Percentiles rank a stretch among this genome's conserved stretches.
These are phyloP conservation scores for Crocuta crocuta DNA, from an alignment of 2,113 vertebrate genomes.

Conservation along the genomic window DNA sequence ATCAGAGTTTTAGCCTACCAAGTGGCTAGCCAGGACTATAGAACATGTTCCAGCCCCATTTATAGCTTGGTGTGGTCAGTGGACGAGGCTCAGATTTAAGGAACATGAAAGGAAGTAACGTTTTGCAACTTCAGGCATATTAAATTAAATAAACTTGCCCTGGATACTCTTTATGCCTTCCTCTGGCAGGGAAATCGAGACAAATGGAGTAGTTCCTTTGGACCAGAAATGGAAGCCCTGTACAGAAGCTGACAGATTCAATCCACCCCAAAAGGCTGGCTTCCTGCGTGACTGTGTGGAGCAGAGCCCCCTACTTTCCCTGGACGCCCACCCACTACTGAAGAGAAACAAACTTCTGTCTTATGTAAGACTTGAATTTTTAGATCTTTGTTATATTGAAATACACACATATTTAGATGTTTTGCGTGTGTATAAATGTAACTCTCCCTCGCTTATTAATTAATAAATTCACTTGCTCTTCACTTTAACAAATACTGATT, in stretches of 20 bases:
- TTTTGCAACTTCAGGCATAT: neutral
- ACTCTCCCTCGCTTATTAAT: neutral
- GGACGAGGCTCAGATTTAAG: neutral
- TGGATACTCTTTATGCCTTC: neutral
- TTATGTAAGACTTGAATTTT: neutral
- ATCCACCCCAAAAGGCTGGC: neutral
- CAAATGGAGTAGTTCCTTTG: neutral
- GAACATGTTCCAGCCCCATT: neutral
- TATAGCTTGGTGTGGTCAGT: neutral
- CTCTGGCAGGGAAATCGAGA: neutral
- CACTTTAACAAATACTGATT: neutral
- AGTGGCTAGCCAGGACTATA: neutral
- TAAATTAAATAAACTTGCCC: neutral
- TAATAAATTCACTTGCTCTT: neutral
- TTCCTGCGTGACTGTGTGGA: neutral
- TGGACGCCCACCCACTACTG: neutral
- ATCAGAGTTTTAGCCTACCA: neutral
- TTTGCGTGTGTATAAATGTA: neutral
- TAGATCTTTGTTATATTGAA: neutral
- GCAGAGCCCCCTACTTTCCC: neutral
- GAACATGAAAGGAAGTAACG: neutral
- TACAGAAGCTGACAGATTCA: neutral
- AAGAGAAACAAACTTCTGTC: neutral
- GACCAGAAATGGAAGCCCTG: neutral
- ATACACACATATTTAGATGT: neutral